Conservation (phyloP, 1,140 invertebrate species). For the Zaprionus lachaisei region DNA sequence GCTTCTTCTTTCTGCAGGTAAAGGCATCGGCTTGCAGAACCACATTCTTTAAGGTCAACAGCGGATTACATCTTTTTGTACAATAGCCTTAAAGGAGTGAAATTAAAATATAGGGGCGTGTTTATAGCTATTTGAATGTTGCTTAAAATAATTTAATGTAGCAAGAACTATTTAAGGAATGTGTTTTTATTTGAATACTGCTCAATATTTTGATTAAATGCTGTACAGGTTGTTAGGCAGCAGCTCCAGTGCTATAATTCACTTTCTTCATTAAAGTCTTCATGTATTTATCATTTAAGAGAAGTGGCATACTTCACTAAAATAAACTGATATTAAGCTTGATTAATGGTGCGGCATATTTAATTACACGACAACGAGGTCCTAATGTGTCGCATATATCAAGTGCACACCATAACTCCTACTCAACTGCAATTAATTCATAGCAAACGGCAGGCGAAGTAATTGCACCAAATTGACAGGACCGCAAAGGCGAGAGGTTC, state of each 20-base stretch:
- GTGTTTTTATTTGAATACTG: too few species aligned
- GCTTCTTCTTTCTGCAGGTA: background rate
- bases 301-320: conserved; percentile 12
- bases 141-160: background rate
- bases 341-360: conserved; percentile 62
- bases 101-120: background rate
- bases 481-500: conserved; percentile 44
- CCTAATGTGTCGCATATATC: conserved; percentile 70
- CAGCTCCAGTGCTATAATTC: background rate
- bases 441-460: conserved; percentile 70
- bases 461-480: conserved; percentile 73
- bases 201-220: background rate
- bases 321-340: conserved; percentile 20
- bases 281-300: background rate
- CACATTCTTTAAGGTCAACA: background rate
- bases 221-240: background rate
- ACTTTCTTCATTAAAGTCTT: background rate
- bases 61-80: background rate
- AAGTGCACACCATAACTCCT: conserved; percentile 33
- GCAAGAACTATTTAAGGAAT: background rate
- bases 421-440: conserved; percentile 74
- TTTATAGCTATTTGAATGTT: background rate
- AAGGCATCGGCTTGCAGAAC: background rate
- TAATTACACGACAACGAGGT: conserved; percentile 73
- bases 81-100: background rate